Evolutionary conservation across 2,888 invertebrate genomes (phyloP), one percentile per base, ranked within the genome.

Genomic region (Trilocha varians): DNA sequence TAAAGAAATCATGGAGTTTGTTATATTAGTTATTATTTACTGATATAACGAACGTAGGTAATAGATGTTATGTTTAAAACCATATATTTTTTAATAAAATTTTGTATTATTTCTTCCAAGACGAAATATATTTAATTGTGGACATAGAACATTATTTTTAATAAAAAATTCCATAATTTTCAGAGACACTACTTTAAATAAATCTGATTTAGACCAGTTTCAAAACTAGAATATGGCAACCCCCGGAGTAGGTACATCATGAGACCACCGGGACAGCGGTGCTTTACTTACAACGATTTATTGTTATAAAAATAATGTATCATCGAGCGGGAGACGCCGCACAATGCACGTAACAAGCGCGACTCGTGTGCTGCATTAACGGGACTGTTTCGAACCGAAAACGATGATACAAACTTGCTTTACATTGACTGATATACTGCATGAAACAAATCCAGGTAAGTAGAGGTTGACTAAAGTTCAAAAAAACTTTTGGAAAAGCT

Each of bases 241-340:
- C 25, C 25, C 25, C 11, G 11, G 6, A 6, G 11, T 25, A 25
- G 53, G 54, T 61, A 59, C 8, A 13, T 6, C 14, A 34, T 11
- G 58, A 60, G 82, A 78, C 84, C 83, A 84, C 84, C 84, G 65
- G 66, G 57, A 72, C 62, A 60, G 65, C 74, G 73, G 79, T 83
- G 79, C 78, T 78, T 80, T 83, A 82, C 83, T 78, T 77, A 68
- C 77, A 69, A 74, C 78, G 79, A 84, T 84, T 85, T 84, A 85
- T 85, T 85, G 79, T 84, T 83, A 85, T 82, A 84, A 84, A 84
- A 84, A 84, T 84, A 84, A 85, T 84, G 83, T 83, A 83, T 84
- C 83, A 83, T 83, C 79, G 77, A 59, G 53, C 62, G 55, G 59
- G 57, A 62, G 67, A 61, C 63, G 67, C 62, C 62, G 70, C 68